Base-by-base conservation (phyloP, 2,113 vertebrate genomes). In the Bufo bufo region DNA sequence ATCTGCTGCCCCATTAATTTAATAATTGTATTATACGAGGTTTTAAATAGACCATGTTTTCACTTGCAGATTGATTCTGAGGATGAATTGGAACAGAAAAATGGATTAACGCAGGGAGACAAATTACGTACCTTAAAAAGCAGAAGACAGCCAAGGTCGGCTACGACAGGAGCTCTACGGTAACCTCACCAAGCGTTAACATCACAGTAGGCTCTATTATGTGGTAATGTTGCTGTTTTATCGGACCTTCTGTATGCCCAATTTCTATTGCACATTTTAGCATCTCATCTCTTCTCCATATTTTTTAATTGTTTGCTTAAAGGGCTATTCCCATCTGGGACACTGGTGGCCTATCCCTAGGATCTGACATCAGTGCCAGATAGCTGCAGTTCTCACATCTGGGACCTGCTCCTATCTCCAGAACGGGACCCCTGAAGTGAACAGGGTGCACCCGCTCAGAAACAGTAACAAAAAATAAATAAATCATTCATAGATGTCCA, bases 61-160 rank as follows among this genome's bases (percentile, higher is more conserved):
- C 72, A 3, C 86, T 91, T 90, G 63, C 93, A 99, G 98, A 91
- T 90, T 43, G 94, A 96, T 89, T 90, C 88, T 23, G 93, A 94
- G 82, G 97, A 97, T 0, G 90, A 94, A 8, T 75, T 89, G 84
- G 95, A 94, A 89, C 56, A 89, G 78, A 93, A 92, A 91, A 94
- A 90, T 69, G 91, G 84, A 20, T 88, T 97, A 90, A 99, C 98
- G 0, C 98, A 99, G 91, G 98, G 98, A 94, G 98, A 99, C 92
- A 97, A 98, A 93, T 96, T 99, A 23, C 97, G 98, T 94, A 97
- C 97, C 93, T 96, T 99, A 94, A 99, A 99, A 92, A 95, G 94
- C 90, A 94, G 95, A 49, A 94, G 98, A 14, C 94, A 96, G 45
- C 94, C 95, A 4, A 94, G 96, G 1, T 93, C 95, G 0, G 89